Evolutionary conservation across 1,140 invertebrate genomes (phyloP).

Genomic region (Ceratina australensis): DNA sequence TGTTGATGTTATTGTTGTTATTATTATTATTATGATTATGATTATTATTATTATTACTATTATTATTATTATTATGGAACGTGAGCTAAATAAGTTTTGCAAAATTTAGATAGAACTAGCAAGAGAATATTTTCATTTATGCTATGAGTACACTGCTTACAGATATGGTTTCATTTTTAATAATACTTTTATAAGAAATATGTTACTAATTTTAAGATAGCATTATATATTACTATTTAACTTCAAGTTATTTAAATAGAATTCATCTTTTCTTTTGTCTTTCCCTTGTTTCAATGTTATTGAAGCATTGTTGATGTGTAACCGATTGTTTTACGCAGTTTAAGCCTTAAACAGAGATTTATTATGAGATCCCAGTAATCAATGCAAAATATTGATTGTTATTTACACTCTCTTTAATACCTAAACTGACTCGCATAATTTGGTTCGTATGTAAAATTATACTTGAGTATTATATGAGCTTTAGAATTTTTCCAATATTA

Average conservation of each 20-base stretch:
- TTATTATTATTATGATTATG: too few species aligned
- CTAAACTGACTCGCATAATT: not conserved
- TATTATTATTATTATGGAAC: not conserved
- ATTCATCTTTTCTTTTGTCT: not conserved
- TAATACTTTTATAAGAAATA: not conserved
- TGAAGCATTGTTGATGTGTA: not conserved
- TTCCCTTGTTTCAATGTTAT: not conserved
- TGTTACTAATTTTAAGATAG: not conserved
- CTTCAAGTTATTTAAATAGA: not conserved
- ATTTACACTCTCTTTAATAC: slow-evolving; percentile 8
- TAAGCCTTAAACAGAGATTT: not conserved
- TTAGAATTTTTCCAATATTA: slow-evolving; percentile 31
- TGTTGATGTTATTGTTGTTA: too few species aligned
- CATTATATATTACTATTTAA: not conserved
- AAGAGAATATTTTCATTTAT: too few species aligned
- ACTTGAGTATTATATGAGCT: not conserved
- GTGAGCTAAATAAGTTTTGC: slow-evolving; percentile 10
- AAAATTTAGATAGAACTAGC: slow-evolving; percentile 37
- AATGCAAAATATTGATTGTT: slow-evolving; percentile 17
- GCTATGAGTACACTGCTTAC: slow-evolving; percentile 1
- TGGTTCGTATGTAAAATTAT: slow-evolving; percentile 8
- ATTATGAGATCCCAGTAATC: slow-evolving; percentile 2
- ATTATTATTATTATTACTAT: too few species aligned
- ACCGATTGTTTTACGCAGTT: not conserved
- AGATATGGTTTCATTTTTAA: slow-evolving; percentile 35